Evolutionary conservation across 2,888 invertebrate species (phyloP).

Genomic region (Odontocolon sp.): DNA sequence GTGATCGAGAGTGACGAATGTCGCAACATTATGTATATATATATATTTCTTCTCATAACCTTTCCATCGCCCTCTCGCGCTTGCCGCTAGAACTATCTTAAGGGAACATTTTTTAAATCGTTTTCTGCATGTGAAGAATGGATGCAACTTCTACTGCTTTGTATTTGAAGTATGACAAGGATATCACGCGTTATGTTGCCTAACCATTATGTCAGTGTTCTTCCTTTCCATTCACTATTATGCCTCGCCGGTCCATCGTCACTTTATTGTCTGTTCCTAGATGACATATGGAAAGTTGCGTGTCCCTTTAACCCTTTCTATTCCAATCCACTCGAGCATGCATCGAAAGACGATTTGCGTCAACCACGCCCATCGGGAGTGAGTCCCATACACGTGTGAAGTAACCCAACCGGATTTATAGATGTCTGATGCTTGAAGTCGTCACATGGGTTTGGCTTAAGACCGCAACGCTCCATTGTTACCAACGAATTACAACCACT

Average conservation of each 20-base stretch:
- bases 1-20: too few relatives aligned
- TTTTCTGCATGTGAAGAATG: too few relatives aligned
- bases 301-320: conserved; percentile 60
- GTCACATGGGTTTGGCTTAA: conserved; percentile 63
- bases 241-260: conserved; percentile 7
- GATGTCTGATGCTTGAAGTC: conserved; percentile 12
- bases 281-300: conserved; percentile 34
- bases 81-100: too few relatives aligned
- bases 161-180: background rate
- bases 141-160: too few relatives aligned
- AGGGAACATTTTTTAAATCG: too few relatives aligned
- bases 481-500: conserved; percentile 39
- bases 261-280: conserved; percentile 1
- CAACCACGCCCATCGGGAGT: conserved; percentile 68
- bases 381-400: conserved; percentile 38
- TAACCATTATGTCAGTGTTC: background rate
- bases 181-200: background rate
- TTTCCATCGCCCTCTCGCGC: too few relatives aligned
- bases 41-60: too few relatives aligned
- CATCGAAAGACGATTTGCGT: conserved; percentile 72
- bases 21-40: too few relatives aligned
- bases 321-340: conserved; percentile 73
- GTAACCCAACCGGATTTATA: conserved; percentile 57
- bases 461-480: conserved; percentile 64
- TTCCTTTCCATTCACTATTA: conserved; percentile 11